Conservation (phyloP, 64 coral and sea anemone genomes). For the Stichodactyla helianthus region DNA sequence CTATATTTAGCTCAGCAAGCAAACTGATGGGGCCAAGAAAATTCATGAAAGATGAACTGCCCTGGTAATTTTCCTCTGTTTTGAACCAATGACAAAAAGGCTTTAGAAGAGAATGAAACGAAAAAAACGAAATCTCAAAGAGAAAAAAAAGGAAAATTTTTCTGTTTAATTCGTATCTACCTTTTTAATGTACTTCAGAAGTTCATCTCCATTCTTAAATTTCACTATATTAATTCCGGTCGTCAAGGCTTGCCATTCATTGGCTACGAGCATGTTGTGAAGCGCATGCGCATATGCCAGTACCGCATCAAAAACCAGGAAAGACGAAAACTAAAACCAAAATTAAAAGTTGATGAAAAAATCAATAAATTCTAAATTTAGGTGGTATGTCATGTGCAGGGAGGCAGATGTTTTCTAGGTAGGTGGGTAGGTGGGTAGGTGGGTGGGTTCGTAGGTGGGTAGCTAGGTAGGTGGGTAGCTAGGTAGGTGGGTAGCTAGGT, state of each 20-base stretch:
- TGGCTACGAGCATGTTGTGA: slow-evolving; percentile 10
- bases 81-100: too few relatives aligned
- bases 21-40: too few relatives aligned
- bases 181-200: slow-evolving; percentile 27
- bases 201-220: neutral
- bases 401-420: too few relatives aligned
- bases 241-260: slow-evolving; percentile 1
- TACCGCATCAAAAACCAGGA: slow-evolving; percentile 19
- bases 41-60: too few relatives aligned
- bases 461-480: neutral
- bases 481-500: neutral
- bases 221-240: neutral
- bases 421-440: too few relatives aligned
- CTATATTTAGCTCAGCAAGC: too few relatives aligned
- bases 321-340: slow-evolving; percentile 11
- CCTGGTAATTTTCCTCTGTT: too few relatives aligned
- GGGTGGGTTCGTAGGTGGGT: too few relatives aligned
- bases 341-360: neutral
- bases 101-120: too few relatives aligned
- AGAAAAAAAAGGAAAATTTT: too few relatives aligned
- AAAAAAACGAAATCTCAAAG: too few relatives aligned
- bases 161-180: neutral
- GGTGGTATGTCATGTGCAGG: too few relatives aligned
- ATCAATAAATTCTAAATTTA: neutral
- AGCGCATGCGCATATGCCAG: slow-evolving; percentile 21